These are phyloP conservation scores for Hemitrygon akajei DNA, from an alignment of 2,797 vertebrate genomes.

Conservation along the genomic window DNA sequence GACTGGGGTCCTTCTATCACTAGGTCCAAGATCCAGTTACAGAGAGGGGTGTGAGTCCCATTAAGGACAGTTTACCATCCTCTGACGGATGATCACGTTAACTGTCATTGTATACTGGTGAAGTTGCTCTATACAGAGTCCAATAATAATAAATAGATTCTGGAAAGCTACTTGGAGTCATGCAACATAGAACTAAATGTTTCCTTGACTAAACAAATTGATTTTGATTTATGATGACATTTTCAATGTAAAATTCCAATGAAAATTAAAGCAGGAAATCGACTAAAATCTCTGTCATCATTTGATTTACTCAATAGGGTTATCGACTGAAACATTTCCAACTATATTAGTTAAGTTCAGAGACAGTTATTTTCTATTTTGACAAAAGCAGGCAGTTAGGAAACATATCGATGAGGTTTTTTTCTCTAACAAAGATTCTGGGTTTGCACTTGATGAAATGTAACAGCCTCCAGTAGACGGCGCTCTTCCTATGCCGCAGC, in stretches of 20 bases:
- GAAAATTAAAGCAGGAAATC: neutral
- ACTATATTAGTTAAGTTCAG: neutral
- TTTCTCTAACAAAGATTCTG: no score
- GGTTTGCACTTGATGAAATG: neutral
- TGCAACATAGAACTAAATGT: neutral
- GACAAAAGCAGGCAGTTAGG: neutral
- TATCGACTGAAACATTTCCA: no score
- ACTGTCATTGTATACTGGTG: neutral
- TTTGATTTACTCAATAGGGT: neutral
- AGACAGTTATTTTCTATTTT: neutral
- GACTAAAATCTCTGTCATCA: neutral
- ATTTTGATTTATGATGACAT: neutral
- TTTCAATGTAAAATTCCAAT: neutral
- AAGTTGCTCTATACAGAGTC: neutral
- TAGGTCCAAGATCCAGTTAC: no score
- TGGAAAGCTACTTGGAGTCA: neutral
- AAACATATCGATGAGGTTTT: neutral
- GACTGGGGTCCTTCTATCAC: no score
- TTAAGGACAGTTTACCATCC: no score
- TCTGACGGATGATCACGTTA: no score
- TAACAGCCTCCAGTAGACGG: neutral
- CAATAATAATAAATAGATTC: neutral
- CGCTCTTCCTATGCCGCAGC: neutral
- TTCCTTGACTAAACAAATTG: neutral
- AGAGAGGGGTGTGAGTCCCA: no score